Evolutionary conservation across 1,140 invertebrate species (phyloP).

Genomic region (Drosophila pallidifrons): DNA sequence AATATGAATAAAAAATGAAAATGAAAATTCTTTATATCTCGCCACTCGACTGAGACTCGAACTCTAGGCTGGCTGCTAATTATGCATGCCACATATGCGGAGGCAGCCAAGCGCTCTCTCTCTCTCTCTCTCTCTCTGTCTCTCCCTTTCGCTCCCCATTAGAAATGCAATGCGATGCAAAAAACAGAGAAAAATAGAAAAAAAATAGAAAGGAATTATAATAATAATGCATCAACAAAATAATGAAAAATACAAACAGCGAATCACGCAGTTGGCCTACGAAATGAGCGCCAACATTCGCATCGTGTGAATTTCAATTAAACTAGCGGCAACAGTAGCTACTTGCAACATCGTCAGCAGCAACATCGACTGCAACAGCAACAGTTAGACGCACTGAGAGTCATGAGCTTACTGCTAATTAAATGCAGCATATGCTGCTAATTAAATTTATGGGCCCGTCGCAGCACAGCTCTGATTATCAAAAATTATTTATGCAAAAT

Average conservation of each 20-base stretch:
- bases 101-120: neutral
- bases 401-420: conserved; percentile 79
- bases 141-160: conserved; percentile 26
- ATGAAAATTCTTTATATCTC: conserved; percentile 62
- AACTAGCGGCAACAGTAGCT: conserved; percentile 34
- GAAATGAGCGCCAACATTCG: conserved; percentile 72
- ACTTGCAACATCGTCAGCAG: conserved; percentile 25
- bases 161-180: conserved; percentile 68
- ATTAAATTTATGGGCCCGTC: conserved; percentile 81
- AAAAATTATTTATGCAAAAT: conserved; percentile 84
- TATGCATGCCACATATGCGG: conserved; percentile 76
- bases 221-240: conserved; percentile 75
- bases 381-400: conserved; percentile 56
- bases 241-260: conserved; percentile 49
- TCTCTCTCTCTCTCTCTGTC: neutral
- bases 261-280: conserved; percentile 75
- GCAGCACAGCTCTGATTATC: conserved; percentile 80
- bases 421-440: conserved; percentile 82
- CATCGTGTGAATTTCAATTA: conserved; percentile 83
- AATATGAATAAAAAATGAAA: conserved; percentile 77
- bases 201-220: conserved; percentile 66
- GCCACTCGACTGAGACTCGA: conserved; percentile 41
- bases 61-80: conserved; percentile 62
- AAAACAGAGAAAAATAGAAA: conserved; percentile 31
- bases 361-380: conserved; percentile 15